These are phyloP conservation scores for Limnothrissa miodon DNA, from an alignment of 2,113 vertebrate genomes.

Conservation along the genomic window DNA sequence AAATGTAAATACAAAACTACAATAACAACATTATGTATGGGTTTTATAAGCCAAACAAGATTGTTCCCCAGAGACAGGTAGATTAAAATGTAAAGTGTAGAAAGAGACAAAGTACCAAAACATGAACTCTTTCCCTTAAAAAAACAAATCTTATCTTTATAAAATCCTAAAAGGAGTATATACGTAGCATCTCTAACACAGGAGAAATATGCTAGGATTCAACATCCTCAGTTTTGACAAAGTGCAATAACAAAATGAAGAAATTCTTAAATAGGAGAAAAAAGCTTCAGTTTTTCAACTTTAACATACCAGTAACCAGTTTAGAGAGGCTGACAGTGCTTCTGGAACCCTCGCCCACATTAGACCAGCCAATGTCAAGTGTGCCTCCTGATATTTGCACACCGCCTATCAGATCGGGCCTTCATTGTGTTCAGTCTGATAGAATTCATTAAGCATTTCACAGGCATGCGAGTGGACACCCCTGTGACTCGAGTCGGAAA, in stretches of 20 bases:
- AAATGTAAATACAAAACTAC: too few species aligned
- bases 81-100: too few species aligned
- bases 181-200: background rate
- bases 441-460: slow-evolving; percentile 70
- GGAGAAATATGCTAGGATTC: background rate
- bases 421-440: slow-evolving; percentile 67
- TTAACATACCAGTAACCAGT: background rate
- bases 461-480: slow-evolving; percentile 52
- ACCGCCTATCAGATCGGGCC: slow-evolving; percentile 65
- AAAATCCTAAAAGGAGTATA: background rate
- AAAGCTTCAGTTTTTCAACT: background rate
- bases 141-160: too few species aligned
- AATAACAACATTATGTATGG: too few species aligned
- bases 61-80: too few species aligned
- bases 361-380: slow-evolving; percentile 7
- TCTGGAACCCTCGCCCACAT: background rate
- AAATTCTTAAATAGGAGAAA: background rate
- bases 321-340: background rate
- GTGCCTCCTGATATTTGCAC: slow-evolving; percentile 47
- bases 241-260: background rate
- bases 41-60: too few species aligned
- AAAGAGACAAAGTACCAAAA: background rate
- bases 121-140: background rate
- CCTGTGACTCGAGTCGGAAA: slow-evolving; percentile 67
- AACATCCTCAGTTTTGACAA: background rate